Evolutionary conservation across 2,797 vertebrate species (phyloP), one percentile per base, ranked within the genome.

Genomic region (Galaxias olidus): DNA sequence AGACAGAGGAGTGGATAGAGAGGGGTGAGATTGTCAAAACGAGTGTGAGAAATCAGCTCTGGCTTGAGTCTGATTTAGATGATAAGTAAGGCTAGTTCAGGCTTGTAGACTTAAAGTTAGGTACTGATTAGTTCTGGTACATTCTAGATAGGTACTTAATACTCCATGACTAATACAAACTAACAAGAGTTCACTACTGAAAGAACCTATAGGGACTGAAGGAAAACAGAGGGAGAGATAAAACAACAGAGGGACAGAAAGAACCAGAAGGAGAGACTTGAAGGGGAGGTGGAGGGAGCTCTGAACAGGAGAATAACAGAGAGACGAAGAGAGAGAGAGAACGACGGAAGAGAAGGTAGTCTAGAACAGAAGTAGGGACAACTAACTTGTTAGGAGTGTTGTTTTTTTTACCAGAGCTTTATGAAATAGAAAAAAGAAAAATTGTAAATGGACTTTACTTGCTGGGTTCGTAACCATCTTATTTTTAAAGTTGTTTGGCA

Each of bases 291-390:
- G 74, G 65, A 55, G 51, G 50, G 61, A 59, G 46, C 2, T 41
- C 12, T 18, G 53, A 30, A 62, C 57, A 41, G 12, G 48, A 61
- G 51, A 57, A 50, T 6, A 10, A 53, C 9, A 40, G 66, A 18
- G 6, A 18, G 18, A 44, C 50, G 1, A 56, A 66, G 66, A 66
- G 71, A 78, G 80, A 75, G 17, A 20, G 30, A 66, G 15, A 68
- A 64, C 79, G 85, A 56, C 86, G 82, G 9, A 63, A 63, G 58
- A 20, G 87, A 61, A 90, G 61, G 86, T 88, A 79, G 81, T 3
- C 13, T 87, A 85, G 66, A 58, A 58, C 80, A 86, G 76, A 49
- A 62, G 78, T 76, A 84, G 72, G 81, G 82, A 75, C 48, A 72
- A 69, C 8, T 72, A 78, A 85, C 84, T 77, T 81, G 74, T 78